A percentile compares a stretch with the other conserved stretches of the same genome.
Evolutionary conservation across 2,888 invertebrate genomes (phyloP).

Genomic region (Trissoscelio sp.): DNA sequence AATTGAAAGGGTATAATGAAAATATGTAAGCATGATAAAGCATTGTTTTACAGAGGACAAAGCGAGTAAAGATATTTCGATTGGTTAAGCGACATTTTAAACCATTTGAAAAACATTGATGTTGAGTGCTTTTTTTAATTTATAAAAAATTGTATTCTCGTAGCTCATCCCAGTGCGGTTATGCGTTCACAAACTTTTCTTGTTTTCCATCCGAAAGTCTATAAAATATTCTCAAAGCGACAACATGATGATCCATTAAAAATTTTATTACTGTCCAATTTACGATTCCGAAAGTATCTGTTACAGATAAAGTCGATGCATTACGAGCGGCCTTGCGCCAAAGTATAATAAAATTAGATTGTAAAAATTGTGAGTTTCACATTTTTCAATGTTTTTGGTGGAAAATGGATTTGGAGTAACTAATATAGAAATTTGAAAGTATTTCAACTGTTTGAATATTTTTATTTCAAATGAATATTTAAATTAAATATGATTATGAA

Average conservation of each 20-base stretch:
- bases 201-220: constrained; percentile 14
- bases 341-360: constrained; percentile 11
- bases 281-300: constrained; percentile 37
- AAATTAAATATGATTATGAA: no score
- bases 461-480: no score
- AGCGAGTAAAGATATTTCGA: constrained; percentile 12
- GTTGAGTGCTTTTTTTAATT: constrained; percentile 5
- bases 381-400: no score
- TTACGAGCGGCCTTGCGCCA: background rate
- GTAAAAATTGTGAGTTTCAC: background rate
- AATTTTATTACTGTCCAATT: constrained; percentile 45
- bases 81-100: constrained; percentile 7
- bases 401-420: no score
- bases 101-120: constrained; percentile 1
- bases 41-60: background rate
- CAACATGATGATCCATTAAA: constrained; percentile 42
- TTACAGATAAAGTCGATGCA: constrained; percentile 5
- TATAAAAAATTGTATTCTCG: background rate
- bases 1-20: background rate
- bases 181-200: constrained; percentile 37
- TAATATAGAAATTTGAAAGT: no score
- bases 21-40: background rate
- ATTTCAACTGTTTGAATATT: no score
- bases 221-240: constrained; percentile 53
- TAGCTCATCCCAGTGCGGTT: no score